Percentiles rank a stretch among this genome's conserved stretches.
Conservation (phyloP, 2,888 invertebrate genomes). For the Halictus ligatus region DNA sequence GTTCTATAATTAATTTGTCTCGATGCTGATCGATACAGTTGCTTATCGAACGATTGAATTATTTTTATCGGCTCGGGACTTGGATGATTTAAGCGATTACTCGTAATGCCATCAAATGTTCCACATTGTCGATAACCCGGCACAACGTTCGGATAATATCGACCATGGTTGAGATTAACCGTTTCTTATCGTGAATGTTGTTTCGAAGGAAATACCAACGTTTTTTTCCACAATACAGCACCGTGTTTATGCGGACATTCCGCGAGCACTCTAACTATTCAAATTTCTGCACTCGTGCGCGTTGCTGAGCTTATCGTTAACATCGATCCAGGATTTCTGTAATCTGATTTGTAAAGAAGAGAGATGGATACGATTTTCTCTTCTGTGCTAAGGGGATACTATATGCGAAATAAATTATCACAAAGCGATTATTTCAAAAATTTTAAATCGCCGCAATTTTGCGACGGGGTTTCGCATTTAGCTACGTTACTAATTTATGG, state of each 20-base stretch:
- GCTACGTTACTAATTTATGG: not conserved
- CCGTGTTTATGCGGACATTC: conserved; percentile 27
- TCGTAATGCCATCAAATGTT: conserved; percentile 51
- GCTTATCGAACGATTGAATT: conserved; percentile 38
- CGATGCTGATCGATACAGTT: conserved; percentile 24
- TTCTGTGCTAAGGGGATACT: not conserved
- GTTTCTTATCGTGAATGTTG: conserved; percentile 66
- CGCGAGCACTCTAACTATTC: not conserved
- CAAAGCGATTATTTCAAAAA: not conserved
- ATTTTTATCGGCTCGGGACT: conserved; percentile 32
- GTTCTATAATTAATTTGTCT: conserved; percentile 30
- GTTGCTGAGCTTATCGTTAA: not conserved
- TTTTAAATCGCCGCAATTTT: too few species aligned
- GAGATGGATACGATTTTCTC: not conserved
- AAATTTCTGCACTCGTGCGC: not conserved
- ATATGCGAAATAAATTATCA: not conserved
- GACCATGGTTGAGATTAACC: conserved; percentile 69
- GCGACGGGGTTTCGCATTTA: not conserved
- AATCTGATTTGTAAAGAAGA: not conserved
- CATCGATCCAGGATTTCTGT: not conserved
- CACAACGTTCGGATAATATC: conserved; percentile 59
- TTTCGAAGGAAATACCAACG: conserved; percentile 67
- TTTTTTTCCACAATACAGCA: conserved; percentile 37
- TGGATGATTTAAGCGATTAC: conserved; percentile 40
- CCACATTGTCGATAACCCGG: conserved; percentile 51